Conservation (phyloP, 2,888 invertebrate species). For the Catocala nupta region DNA sequence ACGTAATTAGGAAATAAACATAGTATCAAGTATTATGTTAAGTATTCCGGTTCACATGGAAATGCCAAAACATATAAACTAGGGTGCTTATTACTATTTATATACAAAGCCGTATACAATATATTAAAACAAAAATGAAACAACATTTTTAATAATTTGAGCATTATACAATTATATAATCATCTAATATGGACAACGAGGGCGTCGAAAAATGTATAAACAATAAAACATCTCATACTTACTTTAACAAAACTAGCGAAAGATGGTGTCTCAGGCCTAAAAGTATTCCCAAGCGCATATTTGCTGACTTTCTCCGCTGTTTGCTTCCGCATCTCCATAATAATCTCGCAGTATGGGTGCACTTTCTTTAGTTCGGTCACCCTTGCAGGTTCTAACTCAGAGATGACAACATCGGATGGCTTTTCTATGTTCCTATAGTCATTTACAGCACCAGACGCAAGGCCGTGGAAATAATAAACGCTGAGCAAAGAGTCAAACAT, state of each 20-base stretch:
- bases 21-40: too few relatives aligned
- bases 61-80: too few relatives aligned
- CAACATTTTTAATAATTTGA: too few relatives aligned
- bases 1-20: too few relatives aligned
- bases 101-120: too few relatives aligned
- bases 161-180: too few relatives aligned
- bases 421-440: slow-evolving; percentile 66
- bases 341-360: slow-evolving; percentile 79
- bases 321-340: slow-evolving; percentile 72
- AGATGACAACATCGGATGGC: slow-evolving; percentile 60
- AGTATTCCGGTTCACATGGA: too few relatives aligned
- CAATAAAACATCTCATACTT: slow-evolving; percentile 32
- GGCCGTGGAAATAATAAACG: slow-evolving; percentile 86
- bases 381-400: slow-evolving; percentile 54
- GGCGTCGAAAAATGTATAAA: too few relatives aligned
- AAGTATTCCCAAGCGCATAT: slow-evolving; percentile 85
- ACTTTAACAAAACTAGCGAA: slow-evolving; percentile 87
- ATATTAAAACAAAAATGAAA: too few relatives aligned
- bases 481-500: slow-evolving; percentile 86
- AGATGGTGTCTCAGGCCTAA: slow-evolving; percentile 82
- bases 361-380: slow-evolving; percentile 67
- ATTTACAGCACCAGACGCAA: slow-evolving; percentile 69
- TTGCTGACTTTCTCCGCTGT: slow-evolving; percentile 73
- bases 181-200: too few relatives aligned
- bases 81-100: too few relatives aligned